A percentile compares a stretch with the other conserved stretches of the same genome.
These are phyloP conservation scores for Caenorhabditis wallacei DNA, from an alignment of 2,888 invertebrate species.

Conservation along the genomic window DNA sequence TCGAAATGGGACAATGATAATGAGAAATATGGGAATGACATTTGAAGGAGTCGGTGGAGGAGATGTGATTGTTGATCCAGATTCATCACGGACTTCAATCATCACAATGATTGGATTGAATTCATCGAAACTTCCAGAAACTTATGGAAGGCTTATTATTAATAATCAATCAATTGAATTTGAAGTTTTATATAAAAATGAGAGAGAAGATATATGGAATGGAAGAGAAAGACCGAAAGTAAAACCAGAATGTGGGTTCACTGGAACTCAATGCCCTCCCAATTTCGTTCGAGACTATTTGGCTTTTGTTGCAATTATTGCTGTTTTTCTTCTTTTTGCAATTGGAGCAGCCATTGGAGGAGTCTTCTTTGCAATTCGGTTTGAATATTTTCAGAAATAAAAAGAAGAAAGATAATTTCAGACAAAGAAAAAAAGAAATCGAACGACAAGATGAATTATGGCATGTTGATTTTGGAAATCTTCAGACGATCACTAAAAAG, in stretches of 20 bases:
- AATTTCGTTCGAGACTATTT: conserved; percentile 68
- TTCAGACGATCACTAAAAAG: conserved; percentile 44
- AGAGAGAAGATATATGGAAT: conserved; percentile 51
- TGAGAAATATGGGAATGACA: conserved; percentile 52
- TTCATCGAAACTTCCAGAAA: conserved; percentile 44
- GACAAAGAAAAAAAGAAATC: conserved; percentile 61
- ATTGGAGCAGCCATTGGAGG: conserved; percentile 56
- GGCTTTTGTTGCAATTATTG: conserved; percentile 61
- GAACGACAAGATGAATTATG: conserved; percentile 67
- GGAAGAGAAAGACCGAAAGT: conserved; percentile 57
- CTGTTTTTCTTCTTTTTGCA: conserved; percentile 56
- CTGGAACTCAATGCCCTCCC: conserved; percentile 64
- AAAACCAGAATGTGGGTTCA: conserved; percentile 66
- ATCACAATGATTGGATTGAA: conserved; percentile 64
- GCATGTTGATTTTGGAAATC: conserved; percentile 61
- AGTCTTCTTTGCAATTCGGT: conserved; percentile 51
- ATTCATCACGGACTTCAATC: conserved; percentile 47
- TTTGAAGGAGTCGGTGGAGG: conserved; percentile 54
- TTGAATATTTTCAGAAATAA: background rate
- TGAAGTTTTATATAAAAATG: conserved; percentile 19
- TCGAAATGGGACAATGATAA: conserved; percentile 49
- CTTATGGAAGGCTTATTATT: conserved; percentile 48
- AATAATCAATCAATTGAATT: conserved; percentile 46
- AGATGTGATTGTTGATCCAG: conserved; percentile 52
- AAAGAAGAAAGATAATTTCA: conserved; percentile 23